Evolutionary conservation across 2,797 vertebrate species (phyloP), one percentile per base, ranked within the genome.

Genomic region (Scarus forsteni): DNA sequence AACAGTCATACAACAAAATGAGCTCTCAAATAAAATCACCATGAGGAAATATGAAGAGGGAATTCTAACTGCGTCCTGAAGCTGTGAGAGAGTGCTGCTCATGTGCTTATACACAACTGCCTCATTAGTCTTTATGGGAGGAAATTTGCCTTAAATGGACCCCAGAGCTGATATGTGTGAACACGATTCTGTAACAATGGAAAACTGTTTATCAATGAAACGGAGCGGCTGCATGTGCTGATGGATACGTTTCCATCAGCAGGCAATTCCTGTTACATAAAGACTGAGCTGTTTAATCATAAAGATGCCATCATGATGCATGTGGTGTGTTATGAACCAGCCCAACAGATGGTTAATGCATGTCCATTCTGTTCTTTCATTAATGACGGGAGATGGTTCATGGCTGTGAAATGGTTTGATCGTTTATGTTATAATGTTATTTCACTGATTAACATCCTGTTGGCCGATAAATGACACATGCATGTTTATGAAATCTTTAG

Each of bases 81-180:
- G 52, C 43, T 70, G 19, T 52, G 8, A 50, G n/a, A 54, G 60
- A 58, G 11, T 19, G 40, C 53, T 62, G 45, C 69, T 53, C 46
- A 48, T 49, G n/a, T 36, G 52, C 40, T 60, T 9, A 58, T 44
- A 12, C 44, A 50, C 5, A 54, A 43, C 54, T 18, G 43, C 45
- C n/a, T 66, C 51, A 40, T 39, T 62, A 15, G 1, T n/a, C 53
- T 72, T 72, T 57, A 64, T 39, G 51, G 49, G 48, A 42, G 48
- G 49, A 4, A 50, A 35, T 74, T 67, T 60, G 7, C 53, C 42
- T 73, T 60, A 49, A 40, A 68, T 38, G 34, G 54, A 81, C 42
- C 71, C 75, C 75, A 73, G 55, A 56, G 59, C 73, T 80, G 71
- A 83, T 65, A 59, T 34, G 62, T 60, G 71, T 73, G 45, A 70